A percentile compares a stretch with the other conserved stretches of the same genome.
Conservation (phyloP, 1,140 invertebrate species). For the Drosophila pruinosa region DNA sequence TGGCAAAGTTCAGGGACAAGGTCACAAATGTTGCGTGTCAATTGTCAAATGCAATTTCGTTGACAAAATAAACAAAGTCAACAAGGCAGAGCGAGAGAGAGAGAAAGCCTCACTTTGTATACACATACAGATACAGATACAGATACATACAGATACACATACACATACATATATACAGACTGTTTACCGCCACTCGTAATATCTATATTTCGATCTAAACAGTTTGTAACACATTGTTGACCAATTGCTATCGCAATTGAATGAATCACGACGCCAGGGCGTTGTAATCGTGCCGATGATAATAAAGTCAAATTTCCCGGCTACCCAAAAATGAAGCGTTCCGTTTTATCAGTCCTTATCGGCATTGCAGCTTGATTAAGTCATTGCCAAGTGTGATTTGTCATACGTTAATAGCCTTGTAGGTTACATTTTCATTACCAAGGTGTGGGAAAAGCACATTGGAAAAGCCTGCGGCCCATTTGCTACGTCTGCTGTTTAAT, state of each 20-base stretch:
- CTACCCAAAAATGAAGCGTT: background rate
- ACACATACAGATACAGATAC: too few species aligned
- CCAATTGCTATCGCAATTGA: conserved; percentile 3
- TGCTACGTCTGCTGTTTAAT: conserved; percentile 20
- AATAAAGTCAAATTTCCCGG: background rate
- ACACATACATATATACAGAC: too few species aligned
- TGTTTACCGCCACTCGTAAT: too few species aligned
- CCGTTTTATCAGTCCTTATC: conserved; percentile 34
- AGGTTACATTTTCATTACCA: conserved; percentile 29
- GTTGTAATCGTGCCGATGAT: conserved; percentile 30
- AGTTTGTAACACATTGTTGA: background rate
- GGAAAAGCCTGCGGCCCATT: conserved; percentile 51
- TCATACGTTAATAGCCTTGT: conserved; percentile 17
- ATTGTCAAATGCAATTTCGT: background rate
- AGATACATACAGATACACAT: too few species aligned
- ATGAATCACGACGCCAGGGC: conserved; percentile 26
- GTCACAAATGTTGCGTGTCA: conserved; percentile 33
- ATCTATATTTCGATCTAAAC: too few species aligned
- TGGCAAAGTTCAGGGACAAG: conserved; percentile 43
- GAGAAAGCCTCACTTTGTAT: background rate
- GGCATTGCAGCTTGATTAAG: conserved; percentile 41
- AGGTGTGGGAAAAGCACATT: too few species aligned
- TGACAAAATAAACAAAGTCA: background rate
- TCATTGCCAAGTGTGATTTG: conserved; percentile 48
- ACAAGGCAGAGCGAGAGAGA: background rate